These are phyloP conservation scores for Montipora sp. DNA, from an alignment of 64 coral and sea anemone genomes.

Conservation along the genomic window DNA sequence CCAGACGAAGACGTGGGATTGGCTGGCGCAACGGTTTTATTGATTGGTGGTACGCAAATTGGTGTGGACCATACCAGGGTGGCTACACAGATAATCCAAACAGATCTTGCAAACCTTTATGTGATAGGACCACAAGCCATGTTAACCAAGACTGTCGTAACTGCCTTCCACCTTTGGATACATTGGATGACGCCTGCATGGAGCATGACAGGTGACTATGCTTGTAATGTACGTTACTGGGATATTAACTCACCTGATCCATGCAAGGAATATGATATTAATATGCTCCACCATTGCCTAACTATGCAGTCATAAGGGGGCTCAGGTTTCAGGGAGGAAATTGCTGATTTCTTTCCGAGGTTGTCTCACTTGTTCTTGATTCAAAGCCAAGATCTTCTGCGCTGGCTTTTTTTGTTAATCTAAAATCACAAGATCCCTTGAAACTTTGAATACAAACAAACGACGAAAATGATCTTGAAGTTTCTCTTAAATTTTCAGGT, in stretches of 20 bases:
- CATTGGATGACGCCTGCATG: constrained; percentile 56
- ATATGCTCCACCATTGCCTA: no score
- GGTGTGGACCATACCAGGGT: constrained; percentile 50
- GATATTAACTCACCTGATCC: no score
- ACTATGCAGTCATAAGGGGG: no score
- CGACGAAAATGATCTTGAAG: not conserved
- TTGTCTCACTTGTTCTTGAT: no score
- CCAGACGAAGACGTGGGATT: constrained; percentile 13
- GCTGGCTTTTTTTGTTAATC: no score
- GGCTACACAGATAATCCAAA: constrained; percentile 40
- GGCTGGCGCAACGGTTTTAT: not conserved
- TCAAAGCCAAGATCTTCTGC: no score
- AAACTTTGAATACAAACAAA: not conserved
- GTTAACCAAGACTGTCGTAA: constrained; percentile 26
- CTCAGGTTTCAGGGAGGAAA: no score
- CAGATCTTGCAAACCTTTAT: not conserved
- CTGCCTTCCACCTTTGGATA: constrained; percentile 44
- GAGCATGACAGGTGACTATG: constrained; percentile 56
- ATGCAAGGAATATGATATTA: no score
- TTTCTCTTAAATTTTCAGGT: constrained; percentile 16
- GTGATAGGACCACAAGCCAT: constrained; percentile 7
- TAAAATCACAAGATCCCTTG: no score
- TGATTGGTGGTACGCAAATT: constrained; percentile 72
- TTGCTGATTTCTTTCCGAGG: no score
- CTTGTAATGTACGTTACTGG: no score